Evolutionary conservation across 2,888 invertebrate species (phyloP).

Genomic region (Thumatha senex): DNA sequence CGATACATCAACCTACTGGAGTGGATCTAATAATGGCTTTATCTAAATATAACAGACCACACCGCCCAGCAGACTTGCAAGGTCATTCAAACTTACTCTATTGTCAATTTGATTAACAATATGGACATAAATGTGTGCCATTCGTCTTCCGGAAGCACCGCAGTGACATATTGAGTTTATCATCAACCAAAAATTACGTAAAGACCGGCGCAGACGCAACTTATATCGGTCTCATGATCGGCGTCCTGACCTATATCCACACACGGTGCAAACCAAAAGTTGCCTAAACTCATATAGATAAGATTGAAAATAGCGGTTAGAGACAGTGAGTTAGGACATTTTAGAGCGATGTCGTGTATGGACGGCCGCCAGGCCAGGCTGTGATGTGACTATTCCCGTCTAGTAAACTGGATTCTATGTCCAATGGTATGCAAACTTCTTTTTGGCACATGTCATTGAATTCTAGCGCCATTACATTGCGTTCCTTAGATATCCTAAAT

Average conservation of each 20-base stretch:
- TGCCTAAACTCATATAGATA: slow-evolving; percentile 54
- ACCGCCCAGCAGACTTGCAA: slow-evolving; percentile 47
- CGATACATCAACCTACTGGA: slow-evolving; percentile 44
- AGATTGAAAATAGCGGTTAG: slow-evolving; percentile 59
- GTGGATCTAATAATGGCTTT: slow-evolving; percentile 37
- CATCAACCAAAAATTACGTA: slow-evolving; percentile 77
- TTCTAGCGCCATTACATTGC: slow-evolving; percentile 59
- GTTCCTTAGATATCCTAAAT: slow-evolving; percentile 1
- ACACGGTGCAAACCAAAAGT: slow-evolving; percentile 45
- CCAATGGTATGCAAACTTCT: slow-evolving; percentile 62
- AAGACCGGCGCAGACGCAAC: slow-evolving; percentile 73
- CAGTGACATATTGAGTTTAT: slow-evolving; percentile 78
- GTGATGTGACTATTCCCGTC: slow-evolving; percentile 81
- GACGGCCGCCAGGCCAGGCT: slow-evolving; percentile 79
- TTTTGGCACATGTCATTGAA: slow-evolving; percentile 67
- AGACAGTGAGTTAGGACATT: slow-evolving; percentile 55
- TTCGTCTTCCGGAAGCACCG: slow-evolving; percentile 73
- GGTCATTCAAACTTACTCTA: slow-evolving; percentile 55
- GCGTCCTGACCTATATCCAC: slow-evolving; percentile 47
- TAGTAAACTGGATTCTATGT: slow-evolving; percentile 67
- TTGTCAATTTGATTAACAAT: slow-evolving; percentile 53
- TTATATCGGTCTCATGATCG: slow-evolving; percentile 64
- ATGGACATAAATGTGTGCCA: slow-evolving; percentile 52
- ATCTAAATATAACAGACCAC: slow-evolving; percentile 42
- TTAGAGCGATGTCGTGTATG: slow-evolving; percentile 55